Evolutionary conservation across 2,113 vertebrate genomes (phyloP).

Genomic region (Vanacampus margaritifer): DNA sequence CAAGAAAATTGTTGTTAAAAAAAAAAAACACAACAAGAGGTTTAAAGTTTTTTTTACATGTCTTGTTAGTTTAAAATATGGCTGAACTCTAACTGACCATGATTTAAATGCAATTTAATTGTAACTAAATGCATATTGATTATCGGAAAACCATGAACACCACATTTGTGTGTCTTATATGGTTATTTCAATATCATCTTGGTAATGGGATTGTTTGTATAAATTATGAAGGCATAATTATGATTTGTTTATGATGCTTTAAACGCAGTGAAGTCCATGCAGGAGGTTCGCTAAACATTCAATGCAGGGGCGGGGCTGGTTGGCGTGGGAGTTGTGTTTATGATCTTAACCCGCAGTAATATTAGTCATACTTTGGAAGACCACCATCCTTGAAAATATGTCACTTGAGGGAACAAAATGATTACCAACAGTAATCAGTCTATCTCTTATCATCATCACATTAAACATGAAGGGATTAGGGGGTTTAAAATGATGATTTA

Average conservation of each 20-base stretch:
- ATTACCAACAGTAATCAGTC: constrained; percentile 29
- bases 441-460: background rate
- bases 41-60: no score
- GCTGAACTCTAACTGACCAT: constrained; percentile 50
- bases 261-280: constrained; percentile 2
- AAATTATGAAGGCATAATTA: constrained; percentile 2
- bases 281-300: constrained; percentile 19
- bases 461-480: background rate
- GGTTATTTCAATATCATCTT: constrained; percentile 48
- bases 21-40: no score
- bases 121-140: constrained; percentile 65
- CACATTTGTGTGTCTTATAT: constrained; percentile 42
- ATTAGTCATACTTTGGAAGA: constrained; percentile 2
- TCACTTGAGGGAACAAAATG: background rate
- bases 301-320: no score
- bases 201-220: constrained; percentile 32
- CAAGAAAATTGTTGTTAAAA: no score
- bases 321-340: no score
- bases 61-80: constrained; percentile 59
- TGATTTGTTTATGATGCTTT: constrained; percentile 43
- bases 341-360: background rate
- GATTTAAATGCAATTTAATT: constrained; percentile 57
- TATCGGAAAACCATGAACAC: constrained; percentile 65
- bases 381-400: constrained; percentile 17
- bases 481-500: background rate